These are phyloP conservation scores for Limosa lapponica DNA, from an alignment of 2,797 vertebrate genomes.

Conservation along the genomic window DNA sequence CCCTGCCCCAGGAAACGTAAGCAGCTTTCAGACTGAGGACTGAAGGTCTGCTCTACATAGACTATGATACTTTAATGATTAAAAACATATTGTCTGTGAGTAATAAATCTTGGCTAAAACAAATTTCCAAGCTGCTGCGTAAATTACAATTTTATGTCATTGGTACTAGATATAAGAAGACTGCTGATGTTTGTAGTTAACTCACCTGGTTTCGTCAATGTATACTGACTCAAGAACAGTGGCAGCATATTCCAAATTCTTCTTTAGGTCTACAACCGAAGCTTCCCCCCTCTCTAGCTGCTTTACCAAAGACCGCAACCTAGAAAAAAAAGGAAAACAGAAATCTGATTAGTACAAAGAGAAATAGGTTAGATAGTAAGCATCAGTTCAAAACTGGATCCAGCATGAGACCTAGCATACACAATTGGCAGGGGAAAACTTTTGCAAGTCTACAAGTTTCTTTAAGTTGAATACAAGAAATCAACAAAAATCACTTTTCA, in stretches of 20 bases:
- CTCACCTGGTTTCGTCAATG: constrained; percentile 96
- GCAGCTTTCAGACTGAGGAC: neutral
- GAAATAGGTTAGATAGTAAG: neutral
- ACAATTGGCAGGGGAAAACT: neutral
- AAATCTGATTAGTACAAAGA: neutral
- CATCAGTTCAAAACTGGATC: neutral
- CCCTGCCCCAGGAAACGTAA: neutral
- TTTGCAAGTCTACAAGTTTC: neutral
- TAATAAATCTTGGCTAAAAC: neutral
- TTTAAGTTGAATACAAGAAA: neutral
- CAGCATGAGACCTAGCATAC: neutral
- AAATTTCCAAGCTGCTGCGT: neutral
- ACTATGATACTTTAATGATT: neutral
- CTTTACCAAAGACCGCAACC: constrained; percentile 94
- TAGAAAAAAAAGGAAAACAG: constrained; percentile 64
- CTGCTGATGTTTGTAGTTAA: neutral
- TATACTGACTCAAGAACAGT: constrained; percentile 96
- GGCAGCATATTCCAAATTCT: constrained; percentile 97
- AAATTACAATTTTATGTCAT: neutral
- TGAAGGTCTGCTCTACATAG: neutral
- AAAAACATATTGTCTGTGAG: neutral
- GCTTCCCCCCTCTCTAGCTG: constrained; percentile 96
- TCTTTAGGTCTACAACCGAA: constrained; percentile 93
- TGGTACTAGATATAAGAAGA: neutral
- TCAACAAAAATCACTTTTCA: neutral